phyloP scores from a whole-genome alignment of 2,113 vertebrate species.

The Penelope pileata region DNA sequence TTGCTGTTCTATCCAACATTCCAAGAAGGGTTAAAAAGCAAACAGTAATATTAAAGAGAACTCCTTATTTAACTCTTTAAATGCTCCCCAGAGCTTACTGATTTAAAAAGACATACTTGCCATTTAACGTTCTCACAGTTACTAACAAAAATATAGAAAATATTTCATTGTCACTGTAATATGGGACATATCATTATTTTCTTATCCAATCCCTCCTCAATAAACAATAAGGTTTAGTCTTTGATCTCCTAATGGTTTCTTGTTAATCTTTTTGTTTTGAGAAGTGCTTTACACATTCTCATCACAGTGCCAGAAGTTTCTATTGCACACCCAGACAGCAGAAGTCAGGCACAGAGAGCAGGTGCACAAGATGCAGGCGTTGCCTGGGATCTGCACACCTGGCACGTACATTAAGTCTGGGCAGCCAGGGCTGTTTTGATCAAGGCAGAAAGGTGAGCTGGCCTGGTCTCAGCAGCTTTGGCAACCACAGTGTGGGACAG shows the following conservation, averaged over 20 bases:
- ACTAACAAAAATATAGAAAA: neutral
- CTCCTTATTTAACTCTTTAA: neutral
- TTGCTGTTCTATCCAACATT: neutral
- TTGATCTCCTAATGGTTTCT: constrained; percentile 1
- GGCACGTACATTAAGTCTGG: neutral
- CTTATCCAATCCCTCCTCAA: neutral
- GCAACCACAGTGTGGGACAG: neutral
- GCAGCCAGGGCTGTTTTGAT: neutral
- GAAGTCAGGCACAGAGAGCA: neutral
- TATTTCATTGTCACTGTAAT: neutral
- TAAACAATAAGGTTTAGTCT: neutral
- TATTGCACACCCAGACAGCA: neutral
- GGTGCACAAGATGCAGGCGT: neutral
- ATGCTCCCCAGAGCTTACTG: neutral
- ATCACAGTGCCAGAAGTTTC: neutral
- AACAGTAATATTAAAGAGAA: neutral
- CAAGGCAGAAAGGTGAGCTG: neutral
- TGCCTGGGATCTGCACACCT: neutral
- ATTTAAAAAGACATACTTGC: neutral
- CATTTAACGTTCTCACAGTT: neutral
- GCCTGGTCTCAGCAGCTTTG: neutral
- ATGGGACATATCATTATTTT: neutral
- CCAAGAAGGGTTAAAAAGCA: neutral
- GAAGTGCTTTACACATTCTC: neutral
- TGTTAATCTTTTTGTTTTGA: neutral